Evolutionary conservation across 2,888 invertebrate genomes (phyloP).

Genomic region (Dicycla oo): DNA sequence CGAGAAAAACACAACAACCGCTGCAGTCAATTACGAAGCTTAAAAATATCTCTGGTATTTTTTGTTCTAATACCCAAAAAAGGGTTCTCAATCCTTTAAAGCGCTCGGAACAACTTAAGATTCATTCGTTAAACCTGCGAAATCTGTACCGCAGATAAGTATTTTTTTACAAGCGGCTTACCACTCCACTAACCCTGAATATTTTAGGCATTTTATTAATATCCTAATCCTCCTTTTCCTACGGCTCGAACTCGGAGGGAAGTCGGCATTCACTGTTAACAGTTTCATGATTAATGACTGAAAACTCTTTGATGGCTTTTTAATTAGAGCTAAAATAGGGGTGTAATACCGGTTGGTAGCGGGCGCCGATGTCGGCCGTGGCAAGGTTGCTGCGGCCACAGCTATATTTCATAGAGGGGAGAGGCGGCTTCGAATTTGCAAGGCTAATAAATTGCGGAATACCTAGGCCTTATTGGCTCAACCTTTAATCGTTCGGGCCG

Average conservation of each 20-base stretch:
- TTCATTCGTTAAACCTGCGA: conserved; percentile 83
- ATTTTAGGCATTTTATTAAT: conserved; percentile 89
- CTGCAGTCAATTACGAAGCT: conserved; percentile 86
- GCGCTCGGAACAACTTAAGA: conserved; percentile 86
- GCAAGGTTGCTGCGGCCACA: conserved; percentile 84
- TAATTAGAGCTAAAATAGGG: conserved; percentile 91
- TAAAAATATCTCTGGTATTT: conserved; percentile 86
- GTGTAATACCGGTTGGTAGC: conserved; percentile 84
- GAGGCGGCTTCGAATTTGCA: conserved; percentile 86
- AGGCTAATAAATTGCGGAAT: conserved; percentile 90
- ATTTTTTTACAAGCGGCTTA: conserved; percentile 83
- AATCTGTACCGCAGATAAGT: conserved; percentile 78
- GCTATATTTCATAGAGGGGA: conserved; percentile 89
- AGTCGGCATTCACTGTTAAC: conserved; percentile 89
- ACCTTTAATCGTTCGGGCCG: conserved; percentile 81
- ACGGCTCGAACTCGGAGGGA: conserved; percentile 79
- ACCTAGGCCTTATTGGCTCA: conserved; percentile 89
- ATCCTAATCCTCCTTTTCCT: conserved; percentile 86
- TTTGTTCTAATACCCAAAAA: conserved; percentile 80
- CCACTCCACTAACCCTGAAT: conserved; percentile 87
- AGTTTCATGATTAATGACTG: conserved; percentile 91
- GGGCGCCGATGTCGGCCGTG: conserved; percentile 69
- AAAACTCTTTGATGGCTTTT: conserved; percentile 91
- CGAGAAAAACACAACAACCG: conserved; percentile 75
- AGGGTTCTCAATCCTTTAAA: conserved; percentile 86